These are phyloP conservation scores for Sciurus vulgaris DNA, from an alignment of 2,797 vertebrate species.

Conservation along the genomic window DNA sequence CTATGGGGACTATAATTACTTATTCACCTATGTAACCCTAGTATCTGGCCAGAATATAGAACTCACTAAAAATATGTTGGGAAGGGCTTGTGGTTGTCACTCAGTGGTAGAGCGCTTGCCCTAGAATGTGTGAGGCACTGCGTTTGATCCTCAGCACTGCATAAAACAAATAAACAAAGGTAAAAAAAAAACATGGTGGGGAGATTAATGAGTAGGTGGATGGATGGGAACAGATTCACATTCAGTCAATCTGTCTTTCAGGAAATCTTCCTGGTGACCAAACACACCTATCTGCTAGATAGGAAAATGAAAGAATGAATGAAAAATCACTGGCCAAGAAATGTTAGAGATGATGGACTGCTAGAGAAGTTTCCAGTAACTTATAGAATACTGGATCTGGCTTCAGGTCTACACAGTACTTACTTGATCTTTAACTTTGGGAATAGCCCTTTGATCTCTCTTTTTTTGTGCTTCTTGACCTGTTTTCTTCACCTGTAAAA, in stretches of 20 bases:
- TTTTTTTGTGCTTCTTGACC: conserved; percentile 74
- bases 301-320: not conserved
- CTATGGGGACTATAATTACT: not conserved
- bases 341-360: not conserved
- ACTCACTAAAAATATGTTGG: conserved; percentile 50
- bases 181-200: conserved; percentile 1
- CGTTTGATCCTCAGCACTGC: too few relatives aligned
- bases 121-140: too few relatives aligned
- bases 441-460: conserved; percentile 44
- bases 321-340: not conserved
- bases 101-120: too few relatives aligned
- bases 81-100: not conserved
- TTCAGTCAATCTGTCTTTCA: conserved; percentile 19
- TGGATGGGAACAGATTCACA: not conserved
- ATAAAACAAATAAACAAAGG: too few relatives aligned
- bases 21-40: not conserved
- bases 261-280: not conserved
- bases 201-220: not conserved
- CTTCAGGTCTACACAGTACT: conserved; percentile 39
- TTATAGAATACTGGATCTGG: not conserved
- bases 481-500: conserved; percentile 78
- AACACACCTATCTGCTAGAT: not conserved
- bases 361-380: not conserved
- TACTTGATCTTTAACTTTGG: conserved; percentile 74
- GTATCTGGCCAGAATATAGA: not conserved